Base-by-base conservation (phyloP, 1,140 invertebrate genomes). In the Aporrectodea caliginosa region DNA sequence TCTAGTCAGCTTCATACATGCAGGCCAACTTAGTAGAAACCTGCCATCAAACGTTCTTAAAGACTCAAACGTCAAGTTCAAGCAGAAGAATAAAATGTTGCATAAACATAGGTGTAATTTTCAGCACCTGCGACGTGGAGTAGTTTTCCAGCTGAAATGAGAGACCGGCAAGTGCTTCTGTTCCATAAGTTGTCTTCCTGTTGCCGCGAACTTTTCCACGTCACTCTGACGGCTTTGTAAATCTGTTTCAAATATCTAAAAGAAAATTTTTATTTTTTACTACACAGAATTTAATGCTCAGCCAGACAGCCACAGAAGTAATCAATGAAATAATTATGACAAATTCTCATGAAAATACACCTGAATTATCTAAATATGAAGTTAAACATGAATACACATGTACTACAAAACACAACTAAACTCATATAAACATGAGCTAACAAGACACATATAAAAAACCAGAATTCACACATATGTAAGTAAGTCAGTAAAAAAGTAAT, bases 171-270 rank as follows among this genome's bases (percentile, higher is more conserved):
- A 58, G 22, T 58, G 6, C 22, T 22, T 58, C 22, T 58, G 43
- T 22, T 58, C 43, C 43, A 58, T 12, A 12, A 58, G 22, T 58
- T 58, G 43, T 81, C 33, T 84, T 79, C 75, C 84, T 83, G 73
- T 87, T 78, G 87, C 87, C 2, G 86, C 85, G 27, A 90, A 75
- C 35, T 82, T 84, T 33, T 89, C 86, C 34, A 89, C 84, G 72
- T 88, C 88, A 29, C 85, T 84, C 79, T 89, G 87, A 78, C 86
- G 85, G 29, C 81, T 81, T 0, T 86, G 85, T 81, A 90, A 86
- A 43, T 90, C 89, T 81, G 86, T 87, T 78, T 86, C 86, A 81
- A 90, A 86, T 43, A 86, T 84, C 86, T 87, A 79, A 29, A 81
- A 68, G 0, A 80, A 68, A 16, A 68, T 14, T 30, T 2, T 14